Base-by-base conservation (phyloP, 1,140 invertebrate species). In the Nautilus pompilius region DNA sequence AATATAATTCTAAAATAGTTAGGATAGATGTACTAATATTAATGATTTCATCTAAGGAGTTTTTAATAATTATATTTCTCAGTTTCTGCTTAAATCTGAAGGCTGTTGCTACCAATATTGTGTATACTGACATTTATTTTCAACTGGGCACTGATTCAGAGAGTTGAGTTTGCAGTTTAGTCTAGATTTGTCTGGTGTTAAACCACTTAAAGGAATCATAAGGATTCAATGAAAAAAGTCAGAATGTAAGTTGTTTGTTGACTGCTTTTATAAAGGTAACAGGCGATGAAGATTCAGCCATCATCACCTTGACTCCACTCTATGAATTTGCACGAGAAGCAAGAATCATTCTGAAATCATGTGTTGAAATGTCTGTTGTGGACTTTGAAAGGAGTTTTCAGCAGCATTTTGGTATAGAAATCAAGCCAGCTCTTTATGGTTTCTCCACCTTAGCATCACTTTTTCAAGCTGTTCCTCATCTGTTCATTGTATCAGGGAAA, bases 271-370 rank as follows among this genome's bases (percentile, higher is more conserved):
- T 59, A 13, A 46, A 73, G 74, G 67, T 71, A 34, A 68, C 62
- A 30, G 71, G 67, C 20, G 76, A 74, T 66, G 75, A 74, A 48
- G 70, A 74, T 15, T 76, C 73, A 15, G 76, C 68, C 2, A 62
- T 78, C 17, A 82, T 89, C 20, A 82, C 86, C 65, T 75, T 90
- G 20, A 85, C 82, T 3, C 81, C 85, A 3, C 71, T 89, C 24
- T 84, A 88, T 69, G 74, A 83, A 36, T 87, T 89, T 59, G 87
- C 86, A 0, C 83, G 86, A 53, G 83, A 89, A 67, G 73, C 88
- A 10, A 84, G 87, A 66, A 76, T 82, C 20, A 76, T 89, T 10
- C 76, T 90, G 62, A 82, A 86, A 64, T 80, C 82, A 63, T 77
- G 83, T 60, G 86, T 87, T 4, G 80, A 82, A 54, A 73, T 90